Conservation (phyloP, 2,113 vertebrate genomes). For the Rattus norvegicus region GRCr8 NC_086024.1:81038001-81038500, state of each 20-base stretch:
- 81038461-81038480: not conserved
- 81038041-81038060: not conserved
- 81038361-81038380: no score
- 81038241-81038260: not conserved
- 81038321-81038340: not conserved
- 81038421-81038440: not conserved
- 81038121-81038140: not conserved
- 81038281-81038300: not conserved
- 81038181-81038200: not conserved
- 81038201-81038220: not conserved
- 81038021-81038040: not conserved
- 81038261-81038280: not conserved
- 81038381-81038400: not conserved
- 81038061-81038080: not conserved
- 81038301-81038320: not conserved
- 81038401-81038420: not conserved
- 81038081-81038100: not conserved
- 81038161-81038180: not conserved
- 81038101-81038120: not conserved
- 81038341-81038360: not conserved
- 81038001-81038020: not conserved
- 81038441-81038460: not conserved
- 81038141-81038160: not conserved
- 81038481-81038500: not conserved
- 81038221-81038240: not conserved